Conservation (phyloP, 2,888 invertebrate species). For the Therioaphis trifolii region DNA sequence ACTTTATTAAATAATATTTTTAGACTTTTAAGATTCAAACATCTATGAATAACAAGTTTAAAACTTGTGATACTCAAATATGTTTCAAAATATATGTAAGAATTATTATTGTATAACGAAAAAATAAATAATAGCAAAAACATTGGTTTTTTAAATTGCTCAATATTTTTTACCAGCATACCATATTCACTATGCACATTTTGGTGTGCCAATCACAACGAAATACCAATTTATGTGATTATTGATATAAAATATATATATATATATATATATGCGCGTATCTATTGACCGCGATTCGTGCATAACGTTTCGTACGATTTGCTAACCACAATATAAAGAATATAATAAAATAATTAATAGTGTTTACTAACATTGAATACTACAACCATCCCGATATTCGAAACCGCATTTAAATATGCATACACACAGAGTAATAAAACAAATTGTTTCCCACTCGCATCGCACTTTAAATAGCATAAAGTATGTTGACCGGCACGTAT, state of each 20-base stretch:
- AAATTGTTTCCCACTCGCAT: background rate
- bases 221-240: background rate
- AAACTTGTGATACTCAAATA: no score
- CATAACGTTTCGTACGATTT: background rate
- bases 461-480: background rate
- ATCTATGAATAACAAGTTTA: no score
- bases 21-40: no score
- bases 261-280: no score
- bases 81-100: no score
- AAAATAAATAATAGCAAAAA: no score
- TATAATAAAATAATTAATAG: constrained; percentile 9
- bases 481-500: background rate
- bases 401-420: constrained; percentile 16
- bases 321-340: background rate
- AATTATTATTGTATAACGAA: no score
- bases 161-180: no score
- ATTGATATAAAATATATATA: no score
- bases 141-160: no score
- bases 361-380: background rate
- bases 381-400: background rate
- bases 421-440: background rate
- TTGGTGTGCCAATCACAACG: background rate
- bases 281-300: background rate
- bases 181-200: no score
- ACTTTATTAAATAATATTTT: background rate